Percentiles rank a stretch among this genome's conserved stretches.
phyloP scores from a whole-genome alignment of 2,888 invertebrate genomes.

The Acanthosoma haemorrhoidale region DNA sequence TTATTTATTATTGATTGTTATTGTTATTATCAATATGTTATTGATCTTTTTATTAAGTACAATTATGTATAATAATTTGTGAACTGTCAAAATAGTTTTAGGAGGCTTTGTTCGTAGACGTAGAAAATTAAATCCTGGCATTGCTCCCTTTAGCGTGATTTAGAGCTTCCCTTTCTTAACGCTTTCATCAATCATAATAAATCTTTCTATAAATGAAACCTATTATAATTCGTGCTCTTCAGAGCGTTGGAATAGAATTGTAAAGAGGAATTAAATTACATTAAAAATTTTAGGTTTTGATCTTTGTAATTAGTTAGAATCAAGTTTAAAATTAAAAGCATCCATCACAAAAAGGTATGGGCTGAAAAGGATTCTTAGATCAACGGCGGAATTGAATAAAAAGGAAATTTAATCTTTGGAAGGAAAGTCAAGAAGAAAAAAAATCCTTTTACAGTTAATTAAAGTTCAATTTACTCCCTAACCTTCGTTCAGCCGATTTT shows the following conservation, averaged over 20 bases:
- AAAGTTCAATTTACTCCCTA: not conserved
- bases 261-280: not conserved
- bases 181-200: too few relatives aligned
- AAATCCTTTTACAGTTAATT: slow-evolving; percentile 7
- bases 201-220: too few relatives aligned
- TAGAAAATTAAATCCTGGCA: too few relatives aligned
- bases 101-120: too few relatives aligned
- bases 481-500: not conserved
- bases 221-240: not conserved
- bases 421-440: not conserved
- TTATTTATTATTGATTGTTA: too few relatives aligned
- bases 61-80: too few relatives aligned
- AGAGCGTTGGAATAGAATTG: not conserved
- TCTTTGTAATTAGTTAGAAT: not conserved
- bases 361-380: not conserved
- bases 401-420: slow-evolving; percentile 14
- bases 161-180: too few relatives aligned
- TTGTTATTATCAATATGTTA: too few relatives aligned
- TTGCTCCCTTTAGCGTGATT: too few relatives aligned
- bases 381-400: slow-evolving; percentile 2
- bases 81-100: too few relatives aligned
- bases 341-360: not conserved
- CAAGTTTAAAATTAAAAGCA: not conserved
- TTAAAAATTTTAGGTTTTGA: not conserved
- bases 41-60: too few relatives aligned